A percentile compares a stretch with the other conserved stretches of the same genome.
phyloP scores from a whole-genome alignment of 2,797 vertebrate species.

The Myoxocephalus aenaeus region DNA sequence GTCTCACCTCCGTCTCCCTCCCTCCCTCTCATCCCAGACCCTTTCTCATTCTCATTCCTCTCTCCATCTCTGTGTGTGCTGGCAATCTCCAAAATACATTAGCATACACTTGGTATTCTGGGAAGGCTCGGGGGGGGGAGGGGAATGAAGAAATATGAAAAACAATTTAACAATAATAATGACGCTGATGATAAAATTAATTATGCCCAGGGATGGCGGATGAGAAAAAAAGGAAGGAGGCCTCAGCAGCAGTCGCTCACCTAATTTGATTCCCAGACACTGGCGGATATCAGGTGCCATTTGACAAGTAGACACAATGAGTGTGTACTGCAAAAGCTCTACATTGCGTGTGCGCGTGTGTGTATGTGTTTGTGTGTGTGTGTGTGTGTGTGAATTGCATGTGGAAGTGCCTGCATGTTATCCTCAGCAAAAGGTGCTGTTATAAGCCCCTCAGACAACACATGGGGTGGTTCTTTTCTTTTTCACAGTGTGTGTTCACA shows the following conservation, averaged over 20 bases:
- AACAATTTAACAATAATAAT: conserved; percentile 89
- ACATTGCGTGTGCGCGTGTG: conserved; percentile 38
- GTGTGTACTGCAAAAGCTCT: conserved; percentile 69
- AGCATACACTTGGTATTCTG: conserved; percentile 98
- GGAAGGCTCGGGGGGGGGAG: conserved; percentile 77
- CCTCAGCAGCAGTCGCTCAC: conserved; percentile 86
- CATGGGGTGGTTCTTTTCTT: conserved; percentile 52
- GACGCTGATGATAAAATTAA: conserved; percentile 89
- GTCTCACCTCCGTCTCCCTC: conserved; percentile 79
- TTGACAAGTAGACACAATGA: conserved; percentile 80
- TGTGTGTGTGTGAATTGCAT: conserved; percentile 26
- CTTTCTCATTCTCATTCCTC: conserved; percentile 81
- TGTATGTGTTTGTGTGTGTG: conserved; percentile 22
- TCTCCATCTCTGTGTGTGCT: conserved; percentile 78
- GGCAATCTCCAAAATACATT: conserved; percentile 88
- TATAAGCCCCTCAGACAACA: conserved; percentile 63
- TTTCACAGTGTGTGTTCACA: conserved; percentile 56
- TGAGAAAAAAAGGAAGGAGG: conserved; percentile 72
- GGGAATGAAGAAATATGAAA: conserved; percentile 83
- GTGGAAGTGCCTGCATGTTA: conserved; percentile 47
- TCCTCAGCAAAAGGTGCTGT: conserved; percentile 58
- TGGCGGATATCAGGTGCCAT: conserved; percentile 84
- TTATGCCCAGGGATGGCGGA: conserved; percentile 83
- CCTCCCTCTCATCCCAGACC: conserved; percentile 80
- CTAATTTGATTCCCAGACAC: conserved; percentile 95